Evolutionary conservation across 2,888 invertebrate genomes (phyloP), one percentile per base, ranked within the genome.

Genomic region (Thelaira solivaga): DNA sequence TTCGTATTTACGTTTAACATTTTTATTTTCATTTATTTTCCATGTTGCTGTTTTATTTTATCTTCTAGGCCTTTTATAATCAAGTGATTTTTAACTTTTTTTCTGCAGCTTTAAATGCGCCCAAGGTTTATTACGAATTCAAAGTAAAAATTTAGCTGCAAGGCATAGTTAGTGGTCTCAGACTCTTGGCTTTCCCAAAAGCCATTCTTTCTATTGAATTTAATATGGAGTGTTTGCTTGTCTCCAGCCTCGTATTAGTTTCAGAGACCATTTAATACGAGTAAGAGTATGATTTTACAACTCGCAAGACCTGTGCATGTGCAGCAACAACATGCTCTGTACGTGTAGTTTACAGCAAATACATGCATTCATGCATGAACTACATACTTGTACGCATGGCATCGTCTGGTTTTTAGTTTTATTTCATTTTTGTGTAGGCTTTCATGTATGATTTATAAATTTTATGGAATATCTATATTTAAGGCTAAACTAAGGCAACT

Each of bases 51-150:
- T 18, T 43, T 26, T 26, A n/a, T 31, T 59, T 4, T 47, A 5
- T 29, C 20, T 22, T 55, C 24, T 2, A 24, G 24, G 13, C 16
- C 10, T 59, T 80, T 81, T 81, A 81, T 83, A 83, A 84, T 84
- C 84, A 84, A 84, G 83, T 83, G 81, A 84, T 84, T 84, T 83
- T 82, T 78, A 80, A 79, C 79, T 31, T 20, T 57, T 51, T n/a
- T n/a, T n/a, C n/a, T n/a, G n/a, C n/a, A n/a, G 16, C 43, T 53
- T 65, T 65, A 65, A 67, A 78, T 39, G 51, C 43, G 77, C 73
- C 68, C 64, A 13, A 73, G 68, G 57, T 45, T 51, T 51, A 74
- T 69, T 59, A 24, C 57, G 41, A 65, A 8, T 22, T 5, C 10
- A 20, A 69, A 49, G 7, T 8, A 39, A 47, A n/a, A 59, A 57